Evolutionary conservation across 2,113 vertebrate genomes (phyloP).

Genomic region (Gopherus evgoodei): DNA sequence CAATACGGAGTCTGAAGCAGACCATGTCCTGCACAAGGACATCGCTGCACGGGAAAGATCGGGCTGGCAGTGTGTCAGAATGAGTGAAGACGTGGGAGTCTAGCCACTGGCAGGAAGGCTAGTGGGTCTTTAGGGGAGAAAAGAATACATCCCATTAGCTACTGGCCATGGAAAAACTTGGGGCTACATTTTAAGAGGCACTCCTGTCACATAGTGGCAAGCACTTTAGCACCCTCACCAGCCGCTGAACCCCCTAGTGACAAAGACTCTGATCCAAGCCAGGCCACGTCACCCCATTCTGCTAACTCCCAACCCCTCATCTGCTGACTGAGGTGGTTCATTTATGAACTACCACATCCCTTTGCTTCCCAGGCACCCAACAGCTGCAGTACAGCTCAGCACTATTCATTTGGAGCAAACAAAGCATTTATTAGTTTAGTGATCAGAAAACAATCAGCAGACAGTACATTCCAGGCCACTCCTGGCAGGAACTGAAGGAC

Average conservation of each 20-base stretch:
- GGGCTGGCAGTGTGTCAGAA: neutral
- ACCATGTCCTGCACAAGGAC: neutral
- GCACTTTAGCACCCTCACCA: neutral
- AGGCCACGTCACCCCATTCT: neutral
- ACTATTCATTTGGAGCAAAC: neutral
- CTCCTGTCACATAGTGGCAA: neutral
- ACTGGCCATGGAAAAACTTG: neutral
- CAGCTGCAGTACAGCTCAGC: neutral
- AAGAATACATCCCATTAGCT: neutral
- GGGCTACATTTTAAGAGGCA: neutral
- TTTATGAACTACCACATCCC: neutral
- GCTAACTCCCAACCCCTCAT: neutral
- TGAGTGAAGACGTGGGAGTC: neutral
- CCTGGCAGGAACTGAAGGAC: conserved; percentile 14
- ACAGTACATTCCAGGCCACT: neutral
- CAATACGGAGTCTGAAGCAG: neutral
- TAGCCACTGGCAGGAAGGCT: neutral
- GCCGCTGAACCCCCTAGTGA: neutral
- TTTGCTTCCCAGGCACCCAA: neutral
- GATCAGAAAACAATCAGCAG: conserved; percentile 33
- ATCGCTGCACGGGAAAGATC: neutral
- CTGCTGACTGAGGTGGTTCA: neutral
- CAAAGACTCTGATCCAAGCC: neutral
- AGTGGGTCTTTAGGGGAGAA: neutral
- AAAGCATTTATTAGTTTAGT: conserved; percentile 39